Evolutionary conservation across 2,888 invertebrate species (phyloP).

Genomic region (Troides oblongomaculatus): DNA sequence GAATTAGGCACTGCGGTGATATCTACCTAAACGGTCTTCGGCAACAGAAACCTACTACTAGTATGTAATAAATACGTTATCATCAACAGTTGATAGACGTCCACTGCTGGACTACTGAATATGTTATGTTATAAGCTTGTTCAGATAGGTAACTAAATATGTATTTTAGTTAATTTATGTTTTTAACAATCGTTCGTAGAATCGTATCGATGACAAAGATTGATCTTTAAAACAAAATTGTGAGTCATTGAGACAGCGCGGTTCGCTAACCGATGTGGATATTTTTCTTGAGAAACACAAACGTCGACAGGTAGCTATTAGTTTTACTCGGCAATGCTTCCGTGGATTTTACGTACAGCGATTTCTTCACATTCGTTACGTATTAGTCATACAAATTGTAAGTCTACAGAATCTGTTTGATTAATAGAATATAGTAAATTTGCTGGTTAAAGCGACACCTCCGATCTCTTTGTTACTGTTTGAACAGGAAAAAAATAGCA

Average conservation of each 20-base stretch:
- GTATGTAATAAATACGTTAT: too few relatives aligned
- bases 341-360: not conserved
- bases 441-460: too few relatives aligned
- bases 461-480: too few relatives aligned
- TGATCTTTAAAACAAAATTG: slow-evolving; percentile 7
- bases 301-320: not conserved
- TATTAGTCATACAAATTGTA: not conserved
- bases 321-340: not conserved
- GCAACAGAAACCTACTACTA: too few relatives aligned
- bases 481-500: too few relatives aligned
- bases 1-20: too few relatives aligned
- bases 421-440: too few relatives aligned
- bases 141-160: not conserved
- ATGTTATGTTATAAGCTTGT: not conserved
- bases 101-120: not conserved
- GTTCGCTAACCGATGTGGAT: not conserved
- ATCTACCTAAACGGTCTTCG: too few relatives aligned
- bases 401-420: too few relatives aligned
- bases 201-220: slow-evolving; percentile 16
- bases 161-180: not conserved
- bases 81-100: too few relatives aligned
- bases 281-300: slow-evolving; percentile 3
- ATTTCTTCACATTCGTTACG: not conserved
- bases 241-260: slow-evolving; percentile 12
- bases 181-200: not conserved